Evolutionary conservation across 1,140 invertebrate genomes (phyloP).

Genomic region (Eriocheir sinensis): DNA sequence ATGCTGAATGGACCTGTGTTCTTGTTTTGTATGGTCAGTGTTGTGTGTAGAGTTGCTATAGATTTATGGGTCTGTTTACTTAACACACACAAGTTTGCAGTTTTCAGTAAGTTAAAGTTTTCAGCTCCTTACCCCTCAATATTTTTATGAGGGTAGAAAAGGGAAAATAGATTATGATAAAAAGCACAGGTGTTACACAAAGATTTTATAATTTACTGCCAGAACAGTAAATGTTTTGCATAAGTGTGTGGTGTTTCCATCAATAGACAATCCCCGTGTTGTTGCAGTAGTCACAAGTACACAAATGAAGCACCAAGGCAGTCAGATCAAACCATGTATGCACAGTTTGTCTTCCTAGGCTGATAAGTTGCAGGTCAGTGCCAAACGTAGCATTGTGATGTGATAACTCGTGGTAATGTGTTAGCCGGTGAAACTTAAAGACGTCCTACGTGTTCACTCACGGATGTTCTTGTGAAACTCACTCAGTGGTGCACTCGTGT

Average conservation of each 20-base stretch:
- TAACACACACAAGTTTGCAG: no score
- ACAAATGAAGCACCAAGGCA: no score
- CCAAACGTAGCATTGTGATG: background rate
- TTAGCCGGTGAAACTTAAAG: no score
- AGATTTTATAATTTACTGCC: background rate
- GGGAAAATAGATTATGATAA: background rate
- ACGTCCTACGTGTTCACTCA: no score
- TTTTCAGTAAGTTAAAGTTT: no score
- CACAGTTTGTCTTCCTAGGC: background rate
- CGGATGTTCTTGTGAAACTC: no score
- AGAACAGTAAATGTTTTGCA: background rate
- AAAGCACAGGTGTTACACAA: background rate
- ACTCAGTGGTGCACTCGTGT: background rate
- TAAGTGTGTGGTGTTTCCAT: background rate
- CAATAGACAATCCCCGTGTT: background rate
- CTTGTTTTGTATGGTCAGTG: background rate
- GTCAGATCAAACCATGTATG: background rate
- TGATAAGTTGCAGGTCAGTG: background rate
- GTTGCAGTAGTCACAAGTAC: background rate
- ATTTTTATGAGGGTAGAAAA: no score
- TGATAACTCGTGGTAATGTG: no score
- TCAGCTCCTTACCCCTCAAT: background rate
- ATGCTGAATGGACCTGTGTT: background rate
- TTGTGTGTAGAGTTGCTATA: background rate
- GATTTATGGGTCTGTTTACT: no score